These are phyloP conservation scores for Remorina albescens DNA, from an alignment of 2,797 vertebrate species.

Conservation along the genomic window DNA sequence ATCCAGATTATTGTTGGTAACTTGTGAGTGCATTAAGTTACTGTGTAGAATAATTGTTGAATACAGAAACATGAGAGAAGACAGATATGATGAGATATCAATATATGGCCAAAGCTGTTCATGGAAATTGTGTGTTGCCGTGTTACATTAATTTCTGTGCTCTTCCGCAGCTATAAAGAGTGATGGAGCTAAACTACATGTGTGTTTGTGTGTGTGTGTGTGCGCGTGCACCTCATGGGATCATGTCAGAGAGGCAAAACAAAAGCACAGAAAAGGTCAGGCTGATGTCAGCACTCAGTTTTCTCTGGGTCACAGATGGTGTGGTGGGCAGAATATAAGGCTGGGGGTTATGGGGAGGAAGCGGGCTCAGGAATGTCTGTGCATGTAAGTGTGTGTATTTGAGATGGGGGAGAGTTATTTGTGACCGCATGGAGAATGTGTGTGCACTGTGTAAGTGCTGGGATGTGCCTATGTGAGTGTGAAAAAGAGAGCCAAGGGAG, in stretches of 20 bases:
- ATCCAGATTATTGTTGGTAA: constrained; percentile 35
- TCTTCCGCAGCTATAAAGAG: background rate
- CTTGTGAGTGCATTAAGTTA: constrained; percentile 22
- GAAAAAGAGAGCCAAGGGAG: constrained; percentile 25
- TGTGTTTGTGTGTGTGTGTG: constrained; percentile 15
- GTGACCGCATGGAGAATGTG: constrained; percentile 44
- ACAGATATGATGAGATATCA: constrained; percentile 54
- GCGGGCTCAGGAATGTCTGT: constrained; percentile 70
- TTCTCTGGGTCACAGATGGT: constrained; percentile 81
- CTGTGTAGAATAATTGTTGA: constrained; percentile 40
- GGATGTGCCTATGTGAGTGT: constrained; percentile 48
- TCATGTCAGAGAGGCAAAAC: constrained; percentile 60
- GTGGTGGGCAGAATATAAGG: constrained; percentile 57
- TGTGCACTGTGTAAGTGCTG: constrained; percentile 42
- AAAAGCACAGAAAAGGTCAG: constrained; percentile 78
- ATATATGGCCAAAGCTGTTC: constrained; percentile 37
- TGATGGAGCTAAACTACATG: constrained; percentile 8
- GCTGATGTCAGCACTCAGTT: constrained; percentile 64
- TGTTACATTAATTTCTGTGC: constrained; percentile 18
- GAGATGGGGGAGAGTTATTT: constrained; percentile 55
- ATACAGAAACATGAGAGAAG: constrained; percentile 43
- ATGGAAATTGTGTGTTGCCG: constrained; percentile 28
- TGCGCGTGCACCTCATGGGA: constrained; percentile 39
- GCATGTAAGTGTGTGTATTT: constrained; percentile 32
- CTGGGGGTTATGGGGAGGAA: constrained; percentile 63